Conservation (phyloP, 2,888 invertebrate genomes). For the Lasioglossum villosulum region DNA sequence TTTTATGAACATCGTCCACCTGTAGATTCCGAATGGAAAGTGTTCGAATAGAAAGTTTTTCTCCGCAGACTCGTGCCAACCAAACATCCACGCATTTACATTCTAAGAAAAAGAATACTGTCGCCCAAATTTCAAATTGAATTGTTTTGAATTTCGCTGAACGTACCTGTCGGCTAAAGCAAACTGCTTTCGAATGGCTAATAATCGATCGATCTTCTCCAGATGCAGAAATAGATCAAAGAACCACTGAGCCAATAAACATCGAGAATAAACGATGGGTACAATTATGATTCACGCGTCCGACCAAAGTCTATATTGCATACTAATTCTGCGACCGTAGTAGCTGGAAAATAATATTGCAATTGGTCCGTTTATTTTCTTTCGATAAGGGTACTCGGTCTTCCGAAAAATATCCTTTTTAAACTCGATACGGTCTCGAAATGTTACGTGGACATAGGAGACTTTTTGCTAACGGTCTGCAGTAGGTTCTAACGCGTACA, state of each 20-base stretch:
- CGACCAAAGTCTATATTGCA: conserved; percentile 2
- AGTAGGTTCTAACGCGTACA: background rate
- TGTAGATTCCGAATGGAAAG: background rate
- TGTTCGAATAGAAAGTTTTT: background rate
- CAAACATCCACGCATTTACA: background rate
- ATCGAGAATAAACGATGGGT: background rate
- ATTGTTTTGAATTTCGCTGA: background rate
- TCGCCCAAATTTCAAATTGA: background rate
- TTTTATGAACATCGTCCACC: background rate
- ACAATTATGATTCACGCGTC: background rate
- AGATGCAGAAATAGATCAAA: conserved; percentile 38
- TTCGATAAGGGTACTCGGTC: background rate
- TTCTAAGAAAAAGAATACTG: background rate
- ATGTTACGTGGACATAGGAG: background rate
- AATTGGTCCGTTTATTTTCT: background rate
- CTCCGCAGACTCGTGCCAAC: background rate
- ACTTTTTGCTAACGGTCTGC: background rate
- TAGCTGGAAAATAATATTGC: background rate
- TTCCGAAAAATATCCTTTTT: background rate
- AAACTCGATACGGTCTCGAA: background rate
- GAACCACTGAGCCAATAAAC: conserved; percentile 36
- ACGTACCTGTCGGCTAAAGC: background rate
- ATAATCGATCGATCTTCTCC: background rate
- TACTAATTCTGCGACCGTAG: conserved; percentile 3
- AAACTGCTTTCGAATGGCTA: background rate